Base-by-base conservation (phyloP, 2,888 invertebrate genomes). In the Lasioglossum zephyrum region DNA sequence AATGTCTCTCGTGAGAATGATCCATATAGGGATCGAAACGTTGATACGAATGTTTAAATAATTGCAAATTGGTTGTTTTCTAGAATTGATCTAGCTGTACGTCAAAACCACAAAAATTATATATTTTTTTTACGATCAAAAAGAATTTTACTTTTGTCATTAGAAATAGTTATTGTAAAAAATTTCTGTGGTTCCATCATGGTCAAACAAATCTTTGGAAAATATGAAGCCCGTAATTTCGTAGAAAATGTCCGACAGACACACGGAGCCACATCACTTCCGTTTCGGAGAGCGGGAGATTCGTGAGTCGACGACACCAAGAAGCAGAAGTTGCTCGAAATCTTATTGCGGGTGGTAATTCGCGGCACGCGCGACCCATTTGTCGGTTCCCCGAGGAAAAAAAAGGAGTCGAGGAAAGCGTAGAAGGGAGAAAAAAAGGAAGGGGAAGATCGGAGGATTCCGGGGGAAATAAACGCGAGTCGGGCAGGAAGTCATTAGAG, bases 341-440 rank as follows among this genome's bases (percentile, higher is more conserved):
- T 79, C 85, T 82, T 83, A 81, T 87, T 73, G 81, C 74, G 47
- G 80, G 79, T 22, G 60, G 87, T 82, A 89, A 89, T 83, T 87
- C 86, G 77, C 74, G 77, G 89, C 89, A 89, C 89, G 89, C 84
- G 84, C 89, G 81, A 78, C 77, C 89, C 87, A 89, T 87, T 89
- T 89, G 87, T 89, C 82, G 79, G 74, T 66, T 77, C 63, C 39
- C 66, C 57, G n/a, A 3, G n/a, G 47, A 69, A 53, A 53, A 53
- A 66, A 26, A 84, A 77, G 70, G 74, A 77, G 80, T 66, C 79
- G 9, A 4, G 26, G 26, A 60, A 60, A 66, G 18, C 9, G 4
- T 22, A 5, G 18, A 6, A 36, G 66, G 66, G 66, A 36, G 18
- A 4, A 18, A 36, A 36, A 31, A 31, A 16, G 31, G 18, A 31